Base-by-base conservation (phyloP, 2,797 vertebrate species). In the Crypturellus tataupa region DNA sequence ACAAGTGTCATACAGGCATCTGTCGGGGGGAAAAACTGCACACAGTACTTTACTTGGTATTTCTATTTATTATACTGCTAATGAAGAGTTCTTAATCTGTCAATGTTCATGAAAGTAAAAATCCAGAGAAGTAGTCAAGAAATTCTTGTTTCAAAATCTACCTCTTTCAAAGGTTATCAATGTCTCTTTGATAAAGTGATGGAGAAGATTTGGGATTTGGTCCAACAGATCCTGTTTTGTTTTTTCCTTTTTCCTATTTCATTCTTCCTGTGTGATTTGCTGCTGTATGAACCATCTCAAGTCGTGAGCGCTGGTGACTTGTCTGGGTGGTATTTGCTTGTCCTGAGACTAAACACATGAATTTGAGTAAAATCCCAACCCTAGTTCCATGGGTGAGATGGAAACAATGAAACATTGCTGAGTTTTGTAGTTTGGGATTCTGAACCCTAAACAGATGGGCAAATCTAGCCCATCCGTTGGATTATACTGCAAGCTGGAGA, bases 41-140 rank as follows among this genome's bases (percentile, higher is more conserved):
- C 1, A 6, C 0, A 6, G 6, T 24, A 10, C n/a, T 73, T 49
- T 24, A 31, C 33, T 0, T 11, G 9, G 39, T 31, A 3, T 65
- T 82, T 75, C 31, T 78, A 2, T 37, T 49, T 51, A 6, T 62
- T 75, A 1, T 10, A 6, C 65, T 42, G 25, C 35, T 51, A n/a
- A 42, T 17, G 6, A 6, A 37, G 65, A 71, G 11, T 23, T 72
- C 72, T 64, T 85, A 4, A 33, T 35, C 39, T 7, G 4, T 17
- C 27, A 9, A 44, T 24, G 20, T 25, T 0, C 62, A 37, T 29
- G 16, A 8, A 21, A 51, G 21, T 60, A 77, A 77, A 80, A n/a
- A 49, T 70, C 17, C 29, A 59, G 25, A 58, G 53, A 79, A 49
- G 25, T 3, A 55, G 20, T 1, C 13, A 31, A 29, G 24, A 62